Base-by-base conservation (phyloP, 2,113 vertebrate genomes). In the Raja brachyura region DNA sequence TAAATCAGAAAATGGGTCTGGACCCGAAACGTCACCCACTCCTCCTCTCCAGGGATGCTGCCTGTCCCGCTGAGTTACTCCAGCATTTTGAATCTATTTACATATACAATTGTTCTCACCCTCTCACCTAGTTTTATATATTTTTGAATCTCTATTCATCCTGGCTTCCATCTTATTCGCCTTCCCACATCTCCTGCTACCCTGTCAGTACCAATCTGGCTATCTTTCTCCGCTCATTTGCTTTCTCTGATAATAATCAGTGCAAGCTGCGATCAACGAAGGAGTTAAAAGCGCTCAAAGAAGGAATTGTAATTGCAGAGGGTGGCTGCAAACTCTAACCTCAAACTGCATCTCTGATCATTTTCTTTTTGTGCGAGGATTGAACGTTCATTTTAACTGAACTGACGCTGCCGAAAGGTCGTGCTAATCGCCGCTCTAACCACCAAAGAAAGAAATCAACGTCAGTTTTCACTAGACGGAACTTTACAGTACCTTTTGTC, bases 241-340 rank as follows among this genome's bases (percentile, higher is more conserved):
- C 66, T 90, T 90, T 85, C 8, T 22, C 56, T 90, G 86, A 90
- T 73, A 61, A 73, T 70, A 92, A 92, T 54, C 7, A 48, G 33
- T 25, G 54, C 68, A 92, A 92, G 20, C 39, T 92, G 39, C 54
- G 73, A 92, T 92, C 66, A 92, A 92, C 68, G 22, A 74, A 48
- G 9, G 90, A 20, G 39, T 92, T 73, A 92, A 92, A 48, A 92
- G 39, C 70, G 73, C 73, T 92, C 16, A 92, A 92, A 92, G 68
- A 54, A 54, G 48, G 54, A 54, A 92, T 48, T 73, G 39, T 54
- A 48, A 74, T 92, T 28, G 33, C 16, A 25, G 90, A 11, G 68
- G 86, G 59, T 10, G 33, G 25, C 33, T 73, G 25, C 66, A 92
- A 48, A 22, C 66, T 92, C 18, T 73, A 68, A 92, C 33, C 39